Base-by-base conservation (phyloP, 1,140 invertebrate species). In the Nymphalis io region DNA sequence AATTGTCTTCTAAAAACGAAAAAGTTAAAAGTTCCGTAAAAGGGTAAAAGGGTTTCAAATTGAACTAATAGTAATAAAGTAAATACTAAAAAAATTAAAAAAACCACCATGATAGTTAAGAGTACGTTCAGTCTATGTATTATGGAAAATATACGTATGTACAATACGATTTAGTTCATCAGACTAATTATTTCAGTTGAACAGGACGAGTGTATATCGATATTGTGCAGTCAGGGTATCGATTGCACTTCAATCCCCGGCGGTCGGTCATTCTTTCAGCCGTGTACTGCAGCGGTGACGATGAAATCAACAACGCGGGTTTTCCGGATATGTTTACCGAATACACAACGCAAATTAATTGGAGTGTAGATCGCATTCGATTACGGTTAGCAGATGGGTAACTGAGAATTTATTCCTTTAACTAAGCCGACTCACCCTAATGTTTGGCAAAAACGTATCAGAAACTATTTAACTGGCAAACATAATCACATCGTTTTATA, bases 281-380 rank as follows among this genome's bases (percentile, higher is more conserved):
- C 40, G 38, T 46, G 68, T 60, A 59, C 4, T 48, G 48, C 53
- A 40, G 53, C 60, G 44, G 59, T 42, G 57, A 68, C 48, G 55
- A 13, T 27, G 18, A 63, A 59, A 63, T 42, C 46, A 60, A 53
- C 60, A 60, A 70, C 68, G 55, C 23, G 68, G 60, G 68, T 70
- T 70, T 70, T 39, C 60, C 68, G 55, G 53, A 70, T 63, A 61
- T 69, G 62, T 70, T 70, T 70, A 61, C 67, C 62, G 66, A 67
- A 72, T 68, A 59, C 69, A 69, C 60, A 63, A 68, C 68, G 63
- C 64, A 70, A 78, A 81, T 85, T 79, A 83, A 85, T 82, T 80
- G 80, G 73, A 80, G 72, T 73, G 64, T 72, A 65, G 60, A 60
- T 74, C 63, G 67, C 78, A 78, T 73, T 82, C 75, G 81, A 85